Evolutionary conservation across 2,888 invertebrate genomes (phyloP), one percentile per base, ranked within the genome.

Genomic region (Julus scanicus): DNA sequence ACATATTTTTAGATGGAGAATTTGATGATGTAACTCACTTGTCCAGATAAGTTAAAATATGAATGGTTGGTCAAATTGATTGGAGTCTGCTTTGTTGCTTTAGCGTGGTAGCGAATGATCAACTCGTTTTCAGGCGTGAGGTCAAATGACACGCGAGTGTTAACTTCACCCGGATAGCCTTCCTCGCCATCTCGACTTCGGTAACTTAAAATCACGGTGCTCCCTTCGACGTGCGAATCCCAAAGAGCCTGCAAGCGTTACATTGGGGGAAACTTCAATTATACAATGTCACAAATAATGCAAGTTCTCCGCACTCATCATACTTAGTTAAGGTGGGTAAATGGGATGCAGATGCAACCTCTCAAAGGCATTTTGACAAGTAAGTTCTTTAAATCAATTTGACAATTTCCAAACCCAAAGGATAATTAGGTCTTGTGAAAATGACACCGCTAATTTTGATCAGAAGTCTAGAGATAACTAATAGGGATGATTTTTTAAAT

Each of bases 11-110:
- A 2, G 3, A 29, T n/a, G 20, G 8, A n/a, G 83, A 53, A 53
- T 53, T 53, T 11, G 13, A 39, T n/a, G 17, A 83, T 9, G 4
- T 3, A 9, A 48, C 84, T 92, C 91, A 95, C 95, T 93, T 98
- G 97, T n/a, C 98, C 98, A 86, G 95, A 97, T 80, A 99, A 94
- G 93, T 99, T 99, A 92, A 98, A 98, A 92, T 96, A 98, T 0
- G 96, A 95, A 91, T 98, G 96, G 92, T 96, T 96, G 86, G 97
- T 97, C 88, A 99, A 93, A 92, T 97, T 98, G 89, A 98, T 93
- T 17, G 96, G 95, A 0, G 98, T 98, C 0, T 96, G 94, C 91
- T 96, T 96, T 13, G 95, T 95, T 2, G 96, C 94, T 3, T 94
- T 94, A 29, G 96, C 97, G 90, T 93, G 94, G 94, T 96, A 97